Percentiles rank a stretch among this genome's conserved stretches.
These are phyloP conservation scores for Campoplex nolae DNA, from an alignment of 2,888 invertebrate species.

Conservation along the genomic window DNA sequence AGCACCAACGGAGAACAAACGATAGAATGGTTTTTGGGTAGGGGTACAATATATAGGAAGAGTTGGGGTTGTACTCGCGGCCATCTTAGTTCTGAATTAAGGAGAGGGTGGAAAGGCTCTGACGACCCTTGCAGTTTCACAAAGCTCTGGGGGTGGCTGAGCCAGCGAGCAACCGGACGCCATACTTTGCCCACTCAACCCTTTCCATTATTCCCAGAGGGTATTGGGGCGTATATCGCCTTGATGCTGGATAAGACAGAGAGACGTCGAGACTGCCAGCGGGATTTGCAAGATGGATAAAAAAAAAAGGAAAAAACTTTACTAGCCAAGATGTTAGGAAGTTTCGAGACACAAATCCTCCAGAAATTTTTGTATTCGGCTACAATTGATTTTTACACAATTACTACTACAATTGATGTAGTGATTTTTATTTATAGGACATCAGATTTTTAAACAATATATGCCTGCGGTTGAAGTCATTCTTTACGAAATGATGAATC, in stretches of 20 bases:
- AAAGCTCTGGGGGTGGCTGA: constrained; percentile 70
- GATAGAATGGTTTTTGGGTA: constrained; percentile 54
- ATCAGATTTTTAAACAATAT: neutral
- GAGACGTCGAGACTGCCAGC: constrained; percentile 14
- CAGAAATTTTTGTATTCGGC: neutral
- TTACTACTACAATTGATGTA: no score
- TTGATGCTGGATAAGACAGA: constrained; percentile 35
- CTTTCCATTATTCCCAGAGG: constrained; percentile 60
- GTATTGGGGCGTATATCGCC: constrained; percentile 49
- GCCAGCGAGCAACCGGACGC: constrained; percentile 66
- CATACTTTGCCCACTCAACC: constrained; percentile 67
- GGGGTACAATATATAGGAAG: constrained; percentile 49
- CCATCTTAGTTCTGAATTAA: constrained; percentile 84
- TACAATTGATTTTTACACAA: neutral
- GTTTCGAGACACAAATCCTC: neutral
- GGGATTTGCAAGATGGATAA: neutral
- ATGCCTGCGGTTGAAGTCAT: neutral
- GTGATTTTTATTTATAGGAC: neutral
- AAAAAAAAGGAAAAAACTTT: neutral
- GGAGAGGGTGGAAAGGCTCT: constrained; percentile 80
- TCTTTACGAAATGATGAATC: neutral
- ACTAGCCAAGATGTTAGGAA: constrained; percentile 24
- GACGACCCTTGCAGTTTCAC: constrained; percentile 70
- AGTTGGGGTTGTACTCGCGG: constrained; percentile 65
- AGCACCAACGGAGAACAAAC: constrained; percentile 46